Conservation (phyloP, 2,797 vertebrate species). For the Pipistrellus pipistrellus region DNA sequence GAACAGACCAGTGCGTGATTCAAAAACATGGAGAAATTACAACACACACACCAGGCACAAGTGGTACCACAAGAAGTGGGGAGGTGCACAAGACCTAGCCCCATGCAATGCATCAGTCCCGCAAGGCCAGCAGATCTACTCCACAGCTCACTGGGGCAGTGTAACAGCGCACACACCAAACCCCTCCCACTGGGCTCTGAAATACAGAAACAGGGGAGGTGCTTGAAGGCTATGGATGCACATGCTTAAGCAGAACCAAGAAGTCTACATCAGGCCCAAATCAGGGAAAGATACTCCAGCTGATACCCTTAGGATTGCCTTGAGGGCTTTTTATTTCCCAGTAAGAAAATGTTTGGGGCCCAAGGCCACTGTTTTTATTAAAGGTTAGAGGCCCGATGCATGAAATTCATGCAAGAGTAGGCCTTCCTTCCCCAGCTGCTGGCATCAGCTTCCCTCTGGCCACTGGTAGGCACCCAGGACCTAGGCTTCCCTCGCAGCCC, state of each 20-base stretch:
- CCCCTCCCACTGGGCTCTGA: neutral
- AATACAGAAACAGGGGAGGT: neutral
- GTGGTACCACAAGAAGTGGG: neutral
- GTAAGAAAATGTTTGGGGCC: neutral
- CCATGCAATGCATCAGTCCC: fast-evolving
- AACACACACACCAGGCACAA: neutral
- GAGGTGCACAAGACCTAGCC: neutral
- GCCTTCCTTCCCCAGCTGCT: too few species aligned
- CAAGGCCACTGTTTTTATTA: neutral
- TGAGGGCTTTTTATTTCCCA: neutral
- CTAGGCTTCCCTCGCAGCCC: too few species aligned
- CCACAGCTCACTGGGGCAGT: fast-evolving
- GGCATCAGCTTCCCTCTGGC: too few species aligned
- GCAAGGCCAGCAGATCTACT: too few species aligned
- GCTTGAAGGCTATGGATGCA: neutral
- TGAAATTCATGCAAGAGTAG: too few species aligned
- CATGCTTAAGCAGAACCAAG: neutral
- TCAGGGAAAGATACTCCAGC: neutral
- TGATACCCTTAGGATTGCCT: neutral
- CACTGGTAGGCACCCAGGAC: too few species aligned
- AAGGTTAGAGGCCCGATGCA: neutral
- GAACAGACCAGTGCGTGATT: neutral
- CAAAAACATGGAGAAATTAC: neutral
- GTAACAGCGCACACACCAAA: neutral
- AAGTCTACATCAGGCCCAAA: neutral